phyloP scores from a whole-genome alignment of 2,888 invertebrate species.

The Trichogramma evanescens region DNA sequence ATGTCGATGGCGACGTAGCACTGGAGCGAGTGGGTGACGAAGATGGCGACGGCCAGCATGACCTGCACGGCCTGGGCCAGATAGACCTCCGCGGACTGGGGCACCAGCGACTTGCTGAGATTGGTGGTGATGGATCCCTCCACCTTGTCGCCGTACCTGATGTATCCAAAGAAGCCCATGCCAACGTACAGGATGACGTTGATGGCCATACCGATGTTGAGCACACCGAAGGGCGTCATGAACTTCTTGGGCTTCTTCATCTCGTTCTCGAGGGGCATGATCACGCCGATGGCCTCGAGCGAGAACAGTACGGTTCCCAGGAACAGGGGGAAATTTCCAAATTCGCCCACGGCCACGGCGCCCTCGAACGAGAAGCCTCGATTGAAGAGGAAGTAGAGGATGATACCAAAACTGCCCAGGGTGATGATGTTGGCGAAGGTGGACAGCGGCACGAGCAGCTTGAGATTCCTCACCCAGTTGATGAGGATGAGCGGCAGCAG shows the following conservation, averaged over 20 bases:
- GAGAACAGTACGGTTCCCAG: slow-evolving; percentile 95
- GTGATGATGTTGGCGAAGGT: slow-evolving; percentile 82
- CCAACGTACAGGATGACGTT: slow-evolving; percentile 79
- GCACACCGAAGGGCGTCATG: slow-evolving; percentile 71
- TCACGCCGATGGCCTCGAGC: slow-evolving; percentile 88
- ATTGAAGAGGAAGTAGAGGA: slow-evolving; percentile 77
- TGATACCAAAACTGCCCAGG: slow-evolving; percentile 74
- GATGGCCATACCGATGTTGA: slow-evolving; percentile 76
- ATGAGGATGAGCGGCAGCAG: slow-evolving; percentile 65
- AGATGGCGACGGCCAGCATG: slow-evolving; percentile 73
- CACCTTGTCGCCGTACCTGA: slow-evolving; percentile 69
- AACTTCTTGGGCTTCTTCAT: slow-evolving; percentile 84
- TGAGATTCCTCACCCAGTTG: slow-evolving; percentile 77
- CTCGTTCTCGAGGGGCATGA: slow-evolving; percentile 87
- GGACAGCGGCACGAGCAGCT: slow-evolving; percentile 83
- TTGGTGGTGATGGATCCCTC: slow-evolving; percentile 82
- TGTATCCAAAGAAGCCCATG: slow-evolving; percentile 86
- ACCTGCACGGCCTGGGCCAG: slow-evolving; percentile 59
- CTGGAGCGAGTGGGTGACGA: slow-evolving; percentile 86
- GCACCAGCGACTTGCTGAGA: slow-evolving; percentile 52
- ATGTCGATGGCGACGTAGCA: slow-evolving; percentile 95
- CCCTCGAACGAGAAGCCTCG: slow-evolving; percentile 61
- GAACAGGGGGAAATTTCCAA: slow-evolving; percentile 76
- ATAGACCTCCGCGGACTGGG: background rate
- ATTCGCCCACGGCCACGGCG: slow-evolving; percentile 58